Conservation (phyloP, 30 jellyfish, hydroid and myxozoan genomes). For the Pelagia noctiluca region DNA sequence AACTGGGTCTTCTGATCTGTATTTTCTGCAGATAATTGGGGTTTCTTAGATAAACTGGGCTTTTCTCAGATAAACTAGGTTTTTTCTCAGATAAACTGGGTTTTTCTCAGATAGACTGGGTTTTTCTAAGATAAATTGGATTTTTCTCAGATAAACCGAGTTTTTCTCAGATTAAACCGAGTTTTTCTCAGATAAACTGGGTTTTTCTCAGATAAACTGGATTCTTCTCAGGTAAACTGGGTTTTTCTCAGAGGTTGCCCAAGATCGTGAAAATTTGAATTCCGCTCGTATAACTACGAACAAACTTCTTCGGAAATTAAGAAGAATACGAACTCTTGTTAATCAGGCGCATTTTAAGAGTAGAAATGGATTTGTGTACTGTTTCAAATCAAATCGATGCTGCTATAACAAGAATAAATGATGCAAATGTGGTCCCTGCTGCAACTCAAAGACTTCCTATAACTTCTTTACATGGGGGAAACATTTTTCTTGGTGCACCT, state of each 20-base stretch:
- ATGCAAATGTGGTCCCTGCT: neutral
- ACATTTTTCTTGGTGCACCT: neutral
- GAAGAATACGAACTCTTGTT: neutral
- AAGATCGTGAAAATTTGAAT: neutral
- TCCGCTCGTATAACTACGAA: neutral
- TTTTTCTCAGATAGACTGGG: neutral
- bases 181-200: neutral
- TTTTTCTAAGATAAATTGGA: neutral
- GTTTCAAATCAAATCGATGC: neutral
- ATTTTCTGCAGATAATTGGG: conserved; percentile 4
- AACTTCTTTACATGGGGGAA: neutral
- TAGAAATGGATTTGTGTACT: too few species aligned
- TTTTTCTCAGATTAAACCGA: neutral
- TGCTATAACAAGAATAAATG: neutral
- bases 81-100: neutral
- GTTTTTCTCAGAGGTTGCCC: neutral
- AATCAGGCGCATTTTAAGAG: neutral
- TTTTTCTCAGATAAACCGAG: neutral
- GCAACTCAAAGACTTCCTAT: neutral
- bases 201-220: neutral
- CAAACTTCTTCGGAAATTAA: neutral
- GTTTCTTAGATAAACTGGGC: neutral
- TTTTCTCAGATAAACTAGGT: neutral
- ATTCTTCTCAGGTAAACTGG: too few species aligned
- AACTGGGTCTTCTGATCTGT: neutral